These are phyloP conservation scores for Lasiommata megera DNA, from an alignment of 2,888 invertebrate genomes.

Conservation along the genomic window DNA sequence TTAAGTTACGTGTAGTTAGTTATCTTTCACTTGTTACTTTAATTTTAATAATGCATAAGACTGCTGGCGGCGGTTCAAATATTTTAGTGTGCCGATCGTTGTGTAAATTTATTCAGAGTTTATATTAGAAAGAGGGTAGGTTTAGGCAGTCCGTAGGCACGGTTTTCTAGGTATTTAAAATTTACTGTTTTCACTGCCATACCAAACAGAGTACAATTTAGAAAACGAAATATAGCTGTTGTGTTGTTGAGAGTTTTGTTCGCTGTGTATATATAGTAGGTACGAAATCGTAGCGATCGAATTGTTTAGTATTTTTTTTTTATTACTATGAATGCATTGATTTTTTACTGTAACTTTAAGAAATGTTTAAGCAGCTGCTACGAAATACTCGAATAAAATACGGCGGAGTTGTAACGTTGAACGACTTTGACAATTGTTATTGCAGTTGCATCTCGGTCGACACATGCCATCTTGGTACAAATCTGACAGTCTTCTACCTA, in stretches of 20 bases:
- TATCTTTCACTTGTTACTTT: conserved; percentile 41
- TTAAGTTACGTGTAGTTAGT: conserved; percentile 24
- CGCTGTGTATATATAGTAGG: conserved; percentile 14
- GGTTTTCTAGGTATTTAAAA: conserved; percentile 41
- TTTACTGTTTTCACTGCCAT: conserved; percentile 64
- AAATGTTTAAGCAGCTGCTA: conserved; percentile 39
- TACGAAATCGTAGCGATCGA: conserved; percentile 32
- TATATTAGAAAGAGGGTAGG: conserved; percentile 42
- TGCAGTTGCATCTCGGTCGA: not conserved
- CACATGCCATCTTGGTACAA: too few species aligned
- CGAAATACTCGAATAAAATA: conserved; percentile 36
- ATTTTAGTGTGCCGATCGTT: conserved; percentile 42
- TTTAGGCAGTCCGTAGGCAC: conserved; percentile 44
- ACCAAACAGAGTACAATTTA: conserved; percentile 66
- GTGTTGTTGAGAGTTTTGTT: conserved; percentile 36
- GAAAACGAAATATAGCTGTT: conserved; percentile 42
- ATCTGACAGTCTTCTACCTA: too few species aligned
- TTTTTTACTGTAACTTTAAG: conserved; percentile 33
- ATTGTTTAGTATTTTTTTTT: conserved; percentile 35
- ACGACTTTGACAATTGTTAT: not conserved
- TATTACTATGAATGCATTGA: conserved; percentile 31
- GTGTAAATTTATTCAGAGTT: conserved; percentile 49
- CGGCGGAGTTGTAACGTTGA: not conserved
- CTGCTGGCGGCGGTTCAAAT: conserved; percentile 14
- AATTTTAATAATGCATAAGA: conserved; percentile 42